phyloP scores from a whole-genome alignment of 2,113 vertebrate genomes.

The Emydocephalus ijimae region DNA sequence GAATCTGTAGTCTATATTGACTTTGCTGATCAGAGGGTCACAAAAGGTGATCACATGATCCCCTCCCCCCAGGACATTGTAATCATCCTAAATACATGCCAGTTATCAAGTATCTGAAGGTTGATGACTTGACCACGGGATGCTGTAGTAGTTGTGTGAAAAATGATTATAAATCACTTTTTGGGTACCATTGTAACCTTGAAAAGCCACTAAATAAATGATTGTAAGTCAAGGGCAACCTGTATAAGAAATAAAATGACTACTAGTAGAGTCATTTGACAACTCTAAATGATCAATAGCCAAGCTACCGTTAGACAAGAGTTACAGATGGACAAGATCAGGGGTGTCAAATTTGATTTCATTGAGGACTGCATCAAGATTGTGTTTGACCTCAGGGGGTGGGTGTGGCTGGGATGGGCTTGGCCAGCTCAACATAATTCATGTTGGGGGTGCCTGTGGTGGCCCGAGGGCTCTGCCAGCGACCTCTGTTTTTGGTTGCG shows the following conservation, averaged over 20 bases:
- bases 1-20: background rate
- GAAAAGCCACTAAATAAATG: background rate
- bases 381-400: no score
- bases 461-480: no score
- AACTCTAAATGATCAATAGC: no score
- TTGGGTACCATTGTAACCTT: background rate
- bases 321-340: background rate
- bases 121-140: background rate
- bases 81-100: background rate
- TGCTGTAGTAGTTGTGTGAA: background rate
- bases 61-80: background rate
- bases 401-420: no score
- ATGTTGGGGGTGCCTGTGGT: no score
- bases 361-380: no score
- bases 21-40: no score
- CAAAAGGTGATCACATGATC: background rate
- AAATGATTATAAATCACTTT: background rate
- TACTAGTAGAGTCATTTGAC: background rate
- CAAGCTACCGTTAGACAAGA: no score
- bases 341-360: no score
- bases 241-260: background rate
- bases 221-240: no score
- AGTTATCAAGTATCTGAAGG: background rate
- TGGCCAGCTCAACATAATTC: no score
- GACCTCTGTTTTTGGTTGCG: no score